Base-by-base conservation (phyloP, 1,140 invertebrate genomes). In the Cardiocondyla obscurior region DNA sequence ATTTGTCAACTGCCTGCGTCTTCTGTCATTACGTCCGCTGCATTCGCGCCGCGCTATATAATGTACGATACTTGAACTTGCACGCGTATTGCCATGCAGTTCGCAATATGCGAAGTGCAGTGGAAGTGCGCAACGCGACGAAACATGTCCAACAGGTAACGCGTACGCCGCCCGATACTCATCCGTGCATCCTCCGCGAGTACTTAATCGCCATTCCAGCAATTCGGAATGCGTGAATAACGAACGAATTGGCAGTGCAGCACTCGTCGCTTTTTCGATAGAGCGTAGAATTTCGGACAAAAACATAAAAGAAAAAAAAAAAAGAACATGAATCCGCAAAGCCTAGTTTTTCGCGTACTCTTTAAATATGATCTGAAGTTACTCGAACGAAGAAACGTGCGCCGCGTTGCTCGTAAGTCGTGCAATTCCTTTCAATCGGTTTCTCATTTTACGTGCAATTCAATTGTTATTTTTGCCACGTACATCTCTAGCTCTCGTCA, bases 101-200 rank as follows among this genome's bases (percentile, higher is more conserved):
- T 42, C 30, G 65, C 57, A 55, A 53, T 55, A 81, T 25, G 46
- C 74, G 22, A 51, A 65, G 46, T 69, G 46, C 22, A 25, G 74
- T 33, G 74, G 36, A 30, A 64, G 44, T 36, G 58, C 22, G 16
- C 33, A 22, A 36, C 14, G 4, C n/a, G 22, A n/a, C 28, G 42
- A 65, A 77, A 53, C 62, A 46, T 69, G 62, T 79, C 62, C 74
- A 79, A 79, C 74, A 69, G 74, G 74, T 79, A 77, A 53, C 44
- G 25, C 46, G 33, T 33, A 39, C 51, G 19, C 4, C 10, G 5
- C 19, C 25, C 0, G 55, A 22, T 58, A 36, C 28, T 30, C 65
- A 60, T 28, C 55, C 65, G n/a, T 53, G 64, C 28, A 25, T 51
- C 19, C n/a, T n/a, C 14, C 42, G 44, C n/a, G 28, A 42, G 36